Percentiles rank a stretch among this genome's conserved stretches.
These are phyloP conservation scores for Rhagologus leucostigma DNA, from an alignment of 2,113 vertebrate species.

Conservation along the genomic window DNA sequence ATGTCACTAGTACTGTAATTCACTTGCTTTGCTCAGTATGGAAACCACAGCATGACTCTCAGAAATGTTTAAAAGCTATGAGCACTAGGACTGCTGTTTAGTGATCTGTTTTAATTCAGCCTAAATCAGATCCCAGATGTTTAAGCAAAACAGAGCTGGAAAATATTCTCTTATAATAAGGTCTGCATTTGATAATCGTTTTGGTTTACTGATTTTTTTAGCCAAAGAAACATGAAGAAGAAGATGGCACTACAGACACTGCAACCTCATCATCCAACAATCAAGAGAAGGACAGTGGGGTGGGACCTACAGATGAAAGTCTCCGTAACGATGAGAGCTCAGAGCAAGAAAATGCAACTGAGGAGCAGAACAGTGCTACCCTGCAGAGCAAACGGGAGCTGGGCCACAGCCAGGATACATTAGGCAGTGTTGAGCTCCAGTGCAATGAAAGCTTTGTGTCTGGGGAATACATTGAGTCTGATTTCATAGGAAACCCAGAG, in stretches of 20 bases:
- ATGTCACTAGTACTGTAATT: not conserved
- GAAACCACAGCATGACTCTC: not conserved
- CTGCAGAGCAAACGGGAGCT: slow-evolving; percentile 73
- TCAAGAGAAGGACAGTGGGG: slow-evolving; percentile 82
- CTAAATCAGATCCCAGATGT: not conserved
- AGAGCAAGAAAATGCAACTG: slow-evolving; percentile 80
- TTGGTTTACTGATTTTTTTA: slow-evolving; percentile 39
- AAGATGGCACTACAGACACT: slow-evolving; percentile 85
- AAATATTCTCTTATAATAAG: not conserved
- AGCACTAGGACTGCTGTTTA: not conserved
- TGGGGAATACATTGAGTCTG: slow-evolving; percentile 72
- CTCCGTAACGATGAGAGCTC: slow-evolving; percentile 82
- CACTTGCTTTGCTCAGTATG: not conserved
- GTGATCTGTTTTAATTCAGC: not conserved
- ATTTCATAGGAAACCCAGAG: slow-evolving; percentile 69
- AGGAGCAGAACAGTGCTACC: slow-evolving; percentile 76
- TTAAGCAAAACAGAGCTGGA: not conserved
- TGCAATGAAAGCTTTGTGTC: slow-evolving; percentile 72
- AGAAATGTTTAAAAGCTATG: not conserved
- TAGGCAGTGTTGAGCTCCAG: slow-evolving; percentile 66
- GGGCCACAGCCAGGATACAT: slow-evolving; percentile 64
- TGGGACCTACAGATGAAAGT: slow-evolving; percentile 79
- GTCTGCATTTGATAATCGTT: not conserved
- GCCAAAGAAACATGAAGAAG: slow-evolving; percentile 85
- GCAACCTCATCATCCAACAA: slow-evolving; percentile 89